phyloP scores from a whole-genome alignment of 2,888 invertebrate species.

The Timema cristinae region DNA sequence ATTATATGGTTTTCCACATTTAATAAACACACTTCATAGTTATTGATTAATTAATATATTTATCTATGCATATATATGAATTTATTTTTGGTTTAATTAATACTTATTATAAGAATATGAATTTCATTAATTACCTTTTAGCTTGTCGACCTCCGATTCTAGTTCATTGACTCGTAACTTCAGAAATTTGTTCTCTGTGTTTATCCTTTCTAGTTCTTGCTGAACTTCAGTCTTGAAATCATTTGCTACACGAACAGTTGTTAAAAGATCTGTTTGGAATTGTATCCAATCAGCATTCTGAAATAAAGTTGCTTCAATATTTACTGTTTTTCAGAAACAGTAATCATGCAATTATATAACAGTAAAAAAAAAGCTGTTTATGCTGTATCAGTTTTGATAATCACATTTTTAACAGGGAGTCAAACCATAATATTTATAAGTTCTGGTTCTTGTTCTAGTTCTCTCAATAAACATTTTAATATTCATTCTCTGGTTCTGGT shows the following conservation, averaged over 20 bases:
- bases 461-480: too few relatives aligned
- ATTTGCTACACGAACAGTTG: conserved; percentile 92
- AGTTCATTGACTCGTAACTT: conserved; percentile 71
- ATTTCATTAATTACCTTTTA: conserved; percentile 56
- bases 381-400: too few relatives aligned
- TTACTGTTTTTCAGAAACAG: too few relatives aligned
- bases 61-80: too few relatives aligned
- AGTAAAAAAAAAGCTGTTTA: background rate
- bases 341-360: too few relatives aligned
- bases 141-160: conserved; percentile 75
- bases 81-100: too few relatives aligned
- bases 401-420: too few relatives aligned
- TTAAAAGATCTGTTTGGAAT: conserved; percentile 87
- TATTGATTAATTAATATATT: too few relatives aligned
- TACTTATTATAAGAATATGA: too few relatives aligned
- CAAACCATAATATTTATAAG: background rate
- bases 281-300: conserved; percentile 88
- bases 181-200: conserved; percentile 76
- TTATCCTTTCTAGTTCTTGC: conserved; percentile 72
- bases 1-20: too few relatives aligned
- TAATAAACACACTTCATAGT: too few relatives aligned
- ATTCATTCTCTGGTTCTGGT: too few relatives aligned
- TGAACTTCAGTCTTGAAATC: conserved; percentile 95
- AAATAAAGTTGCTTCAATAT: conserved; percentile 27
- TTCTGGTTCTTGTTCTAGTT: background rate